phyloP scores from a whole-genome alignment of 2,888 invertebrate species.

The Ditula angustiorana region DNA sequence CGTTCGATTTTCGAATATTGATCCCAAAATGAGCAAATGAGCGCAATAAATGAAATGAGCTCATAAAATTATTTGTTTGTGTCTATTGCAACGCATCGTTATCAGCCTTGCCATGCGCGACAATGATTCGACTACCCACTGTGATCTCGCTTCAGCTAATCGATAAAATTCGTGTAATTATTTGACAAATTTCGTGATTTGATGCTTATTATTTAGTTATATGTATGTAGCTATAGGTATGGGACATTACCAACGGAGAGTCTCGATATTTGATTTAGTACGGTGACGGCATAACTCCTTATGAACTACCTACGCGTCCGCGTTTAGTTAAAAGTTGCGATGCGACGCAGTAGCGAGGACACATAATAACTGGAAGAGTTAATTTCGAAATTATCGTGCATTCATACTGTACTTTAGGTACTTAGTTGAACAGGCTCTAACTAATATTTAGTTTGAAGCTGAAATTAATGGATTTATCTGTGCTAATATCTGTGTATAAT shows the following conservation, averaged over 20 bases:
- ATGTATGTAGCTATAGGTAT: constrained; percentile 18
- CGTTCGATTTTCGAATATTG: neutral
- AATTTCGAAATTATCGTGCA: constrained; percentile 28
- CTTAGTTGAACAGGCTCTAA: neutral
- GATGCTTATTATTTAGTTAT: constrained; percentile 4
- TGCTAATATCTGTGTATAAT: neutral
- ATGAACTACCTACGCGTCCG: constrained; percentile 43
- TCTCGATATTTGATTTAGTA: constrained; percentile 35
- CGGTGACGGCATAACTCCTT: constrained; percentile 36
- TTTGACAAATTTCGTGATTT: neutral
- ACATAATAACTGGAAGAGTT: constrained; percentile 37
- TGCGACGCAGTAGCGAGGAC: constrained; percentile 33
- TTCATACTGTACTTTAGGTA: constrained; percentile 12
- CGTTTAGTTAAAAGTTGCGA: constrained; percentile 44
- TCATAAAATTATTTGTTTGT: constrained; percentile 11
- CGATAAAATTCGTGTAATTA: constrained; percentile 1
- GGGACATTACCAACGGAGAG: neutral
- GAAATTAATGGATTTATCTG: neutral
- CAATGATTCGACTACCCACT: constrained; percentile 20
- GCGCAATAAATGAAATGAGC: constrained; percentile 10
- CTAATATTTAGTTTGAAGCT: neutral
- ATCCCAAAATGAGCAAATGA: neutral
- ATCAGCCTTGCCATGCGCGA: neutral
- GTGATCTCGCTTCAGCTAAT: constrained; percentile 5
- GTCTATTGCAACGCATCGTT: constrained; percentile 17